A percentile compares a stretch with the other conserved stretches of the same genome.
Evolutionary conservation across 2,113 vertebrate genomes (phyloP).

Genomic region (Seriola dumerili): DNA sequence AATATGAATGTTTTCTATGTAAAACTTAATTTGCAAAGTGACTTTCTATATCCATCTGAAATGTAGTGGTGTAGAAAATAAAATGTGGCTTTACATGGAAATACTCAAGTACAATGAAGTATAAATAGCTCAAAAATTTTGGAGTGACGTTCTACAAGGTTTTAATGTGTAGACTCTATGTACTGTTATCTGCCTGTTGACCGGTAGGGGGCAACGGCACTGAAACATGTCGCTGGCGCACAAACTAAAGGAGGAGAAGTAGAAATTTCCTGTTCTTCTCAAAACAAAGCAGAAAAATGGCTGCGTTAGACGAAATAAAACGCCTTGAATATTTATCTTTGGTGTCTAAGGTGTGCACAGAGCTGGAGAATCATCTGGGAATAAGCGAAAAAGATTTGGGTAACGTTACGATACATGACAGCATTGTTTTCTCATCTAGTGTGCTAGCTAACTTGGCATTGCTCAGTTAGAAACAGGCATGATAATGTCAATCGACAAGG

Average conservation of each 20-base stretch:
- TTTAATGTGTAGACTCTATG: neutral
- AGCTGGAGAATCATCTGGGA: slow-evolving; percentile 66
- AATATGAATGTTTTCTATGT: neutral
- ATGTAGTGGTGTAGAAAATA: neutral
- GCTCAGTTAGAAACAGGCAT: neutral
- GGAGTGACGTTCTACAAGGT: too few relatives aligned
- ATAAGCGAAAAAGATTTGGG: slow-evolving; percentile 63
- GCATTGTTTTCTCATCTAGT: neutral
- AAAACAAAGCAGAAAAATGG: slow-evolving; percentile 21
- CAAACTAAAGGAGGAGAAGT: neutral
- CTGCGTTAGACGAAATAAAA: slow-evolving; percentile 24
- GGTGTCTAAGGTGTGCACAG: slow-evolving; percentile 66
- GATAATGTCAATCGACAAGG: neutral
- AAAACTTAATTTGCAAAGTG: neutral
- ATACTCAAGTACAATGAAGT: too few relatives aligned
- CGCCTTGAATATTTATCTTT: slow-evolving; percentile 61
- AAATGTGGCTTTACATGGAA: neutral
- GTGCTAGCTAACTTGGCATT: neutral
- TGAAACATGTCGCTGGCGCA: accelerated
- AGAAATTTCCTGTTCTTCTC: neutral
- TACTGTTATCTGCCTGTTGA: neutral
- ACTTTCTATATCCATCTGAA: neutral
- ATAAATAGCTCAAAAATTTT: too few relatives aligned
- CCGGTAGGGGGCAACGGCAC: slow-evolving; percentile 15
- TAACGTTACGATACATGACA: neutral